phyloP scores from a whole-genome alignment of 2,797 vertebrate species.

The Chaetodon trifasciatus region DNA sequence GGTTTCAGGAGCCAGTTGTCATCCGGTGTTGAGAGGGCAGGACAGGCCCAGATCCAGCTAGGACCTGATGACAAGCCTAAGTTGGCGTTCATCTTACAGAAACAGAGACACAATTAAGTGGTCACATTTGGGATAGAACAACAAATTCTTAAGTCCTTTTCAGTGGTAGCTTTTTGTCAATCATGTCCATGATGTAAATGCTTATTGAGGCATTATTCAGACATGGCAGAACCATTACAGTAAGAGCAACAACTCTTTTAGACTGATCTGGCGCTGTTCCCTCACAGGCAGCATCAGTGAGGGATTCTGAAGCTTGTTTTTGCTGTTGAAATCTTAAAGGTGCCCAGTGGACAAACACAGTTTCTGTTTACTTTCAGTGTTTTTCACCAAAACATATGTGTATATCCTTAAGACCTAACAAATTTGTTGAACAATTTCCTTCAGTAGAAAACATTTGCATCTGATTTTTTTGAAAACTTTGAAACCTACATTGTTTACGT shows the following conservation, averaged over 20 bases:
- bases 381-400: neutral
- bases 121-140: neutral
- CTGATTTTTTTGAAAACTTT: neutral
- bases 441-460: neutral
- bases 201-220: neutral
- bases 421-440: neutral
- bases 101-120: neutral
- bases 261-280: neutral
- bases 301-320: neutral
- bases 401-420: neutral
- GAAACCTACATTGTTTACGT: no score
- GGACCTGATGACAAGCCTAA: conserved; percentile 60
- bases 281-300: conserved; percentile 3
- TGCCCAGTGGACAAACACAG: neutral
- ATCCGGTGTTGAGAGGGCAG: conserved; percentile 73
- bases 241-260: neutral
- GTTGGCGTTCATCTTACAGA: conserved; percentile 24
- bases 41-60: conserved; percentile 36
- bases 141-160: neutral
- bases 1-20: conserved; percentile 75
- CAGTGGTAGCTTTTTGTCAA: neutral
- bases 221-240: neutral
- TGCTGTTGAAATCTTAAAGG: neutral
- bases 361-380: neutral
- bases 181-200: neutral